Conservation (phyloP, 1,140 invertebrate genomes). For the Drosophila oshimai region DNA sequence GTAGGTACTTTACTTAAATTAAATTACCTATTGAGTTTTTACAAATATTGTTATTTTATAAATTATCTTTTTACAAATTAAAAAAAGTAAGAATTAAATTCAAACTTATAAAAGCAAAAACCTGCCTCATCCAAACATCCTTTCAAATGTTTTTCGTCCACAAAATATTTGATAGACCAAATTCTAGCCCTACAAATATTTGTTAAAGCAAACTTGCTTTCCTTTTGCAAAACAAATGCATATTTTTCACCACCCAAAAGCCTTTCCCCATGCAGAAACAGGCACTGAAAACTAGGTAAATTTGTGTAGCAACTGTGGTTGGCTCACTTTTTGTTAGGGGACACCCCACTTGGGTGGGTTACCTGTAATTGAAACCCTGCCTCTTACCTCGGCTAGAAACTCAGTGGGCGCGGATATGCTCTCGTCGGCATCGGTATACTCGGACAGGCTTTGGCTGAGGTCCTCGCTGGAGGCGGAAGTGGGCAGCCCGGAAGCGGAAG, state of each 20-base stretch:
- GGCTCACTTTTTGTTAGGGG: background rate
- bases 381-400: conserved; percentile 87
- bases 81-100: too few relatives aligned
- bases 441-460: conserved; percentile 82
- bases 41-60: too few relatives aligned
- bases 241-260: background rate
- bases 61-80: too few relatives aligned
- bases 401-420: conserved; percentile 87
- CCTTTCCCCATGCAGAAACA: background rate
- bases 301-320: background rate
- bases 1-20: too few relatives aligned
- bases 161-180: background rate
- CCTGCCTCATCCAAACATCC: too few relatives aligned
- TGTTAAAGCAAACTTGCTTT: background rate
- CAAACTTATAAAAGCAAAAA: too few relatives aligned
- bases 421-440: conserved; percentile 88
- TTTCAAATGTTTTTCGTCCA: too few relatives aligned
- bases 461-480: conserved; percentile 81
- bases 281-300: background rate
- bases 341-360: background rate
- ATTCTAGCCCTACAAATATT: background rate
- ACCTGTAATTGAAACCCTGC: background rate
- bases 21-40: too few relatives aligned
- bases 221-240: background rate
- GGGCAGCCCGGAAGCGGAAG: conserved; percentile 59